Conservation (phyloP, 2,888 invertebrate species). For the Eilema sororculum region DNA sequence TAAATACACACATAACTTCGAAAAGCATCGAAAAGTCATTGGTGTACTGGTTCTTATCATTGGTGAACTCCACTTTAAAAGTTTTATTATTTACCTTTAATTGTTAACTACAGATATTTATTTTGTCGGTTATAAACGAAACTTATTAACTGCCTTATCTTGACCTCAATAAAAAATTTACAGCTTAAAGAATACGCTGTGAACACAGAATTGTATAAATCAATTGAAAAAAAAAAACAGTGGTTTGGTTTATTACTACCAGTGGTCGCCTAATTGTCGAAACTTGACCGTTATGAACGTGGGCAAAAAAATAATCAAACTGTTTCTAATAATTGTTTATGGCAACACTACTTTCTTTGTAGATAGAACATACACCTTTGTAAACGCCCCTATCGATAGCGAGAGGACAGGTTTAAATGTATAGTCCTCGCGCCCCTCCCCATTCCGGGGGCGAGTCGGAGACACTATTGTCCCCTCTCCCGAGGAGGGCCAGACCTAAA, state of each 20-base stretch:
- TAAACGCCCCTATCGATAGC: too few species aligned
- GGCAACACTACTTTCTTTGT: neutral
- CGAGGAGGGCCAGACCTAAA: too few species aligned
- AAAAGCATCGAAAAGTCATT: too few species aligned
- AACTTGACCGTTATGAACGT: neutral
- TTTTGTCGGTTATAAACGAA: neutral
- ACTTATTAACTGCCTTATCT: neutral
- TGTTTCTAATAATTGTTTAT: neutral
- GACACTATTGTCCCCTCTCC: too few species aligned
- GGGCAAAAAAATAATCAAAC: neutral
- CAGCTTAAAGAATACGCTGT: neutral
- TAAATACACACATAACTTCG: too few species aligned
- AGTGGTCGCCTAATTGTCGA: neutral
- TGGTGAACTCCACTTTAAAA: neutral
- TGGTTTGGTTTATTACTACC: neutral
- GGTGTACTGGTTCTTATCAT: neutral
- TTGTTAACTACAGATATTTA: neutral
- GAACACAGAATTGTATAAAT: neutral
- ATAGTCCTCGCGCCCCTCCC: too few species aligned
- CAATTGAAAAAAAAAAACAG: neutral
- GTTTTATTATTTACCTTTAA: neutral
- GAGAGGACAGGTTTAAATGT: too few species aligned
- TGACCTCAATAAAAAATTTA: neutral
- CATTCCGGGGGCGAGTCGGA: too few species aligned
- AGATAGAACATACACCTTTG: too few species aligned